A percentile compares a stretch with the other conserved stretches of the same genome.
These are phyloP conservation scores for Galerucella pusilla DNA, from an alignment of 2,888 invertebrate species.

Conservation along the genomic window DNA sequence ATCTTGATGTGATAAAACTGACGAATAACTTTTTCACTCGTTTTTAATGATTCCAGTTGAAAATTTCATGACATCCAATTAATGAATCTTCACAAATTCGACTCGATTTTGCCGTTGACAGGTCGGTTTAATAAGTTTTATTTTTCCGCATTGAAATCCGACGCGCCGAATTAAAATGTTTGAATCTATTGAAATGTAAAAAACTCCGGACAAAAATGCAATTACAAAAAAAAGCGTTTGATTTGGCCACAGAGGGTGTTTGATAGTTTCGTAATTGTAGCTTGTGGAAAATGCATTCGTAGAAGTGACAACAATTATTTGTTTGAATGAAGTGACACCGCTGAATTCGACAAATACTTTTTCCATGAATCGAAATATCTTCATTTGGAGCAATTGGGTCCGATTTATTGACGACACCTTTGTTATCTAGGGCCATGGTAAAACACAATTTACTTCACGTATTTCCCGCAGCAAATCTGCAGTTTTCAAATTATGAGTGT, in stretches of 20 bases:
- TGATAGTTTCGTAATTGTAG: background rate
- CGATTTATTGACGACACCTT: no score
- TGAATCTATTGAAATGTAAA: background rate
- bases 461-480: no score
- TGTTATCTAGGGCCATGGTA: no score
- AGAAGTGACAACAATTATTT: background rate
- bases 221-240: background rate
- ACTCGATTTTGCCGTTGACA: conserved; percentile 27
- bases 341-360: no score
- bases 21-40: conserved; percentile 15
- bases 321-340: no score
- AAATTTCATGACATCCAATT: conserved; percentile 30
- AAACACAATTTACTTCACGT: no score
- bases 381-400: no score
- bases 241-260: background rate
- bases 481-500: no score
- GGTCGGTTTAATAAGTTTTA: conserved; percentile 38
- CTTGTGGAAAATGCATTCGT: background rate
- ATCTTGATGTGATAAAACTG: background rate
- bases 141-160: conserved; percentile 19
- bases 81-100: conserved; percentile 30
- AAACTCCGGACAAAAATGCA: background rate
- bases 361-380: no score
- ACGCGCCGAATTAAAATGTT: conserved; percentile 18
- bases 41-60: conserved; percentile 20